These are phyloP conservation scores for Cromileptes altivelis DNA, from an alignment of 2,113 vertebrate genomes.

Conservation along the genomic window DNA sequence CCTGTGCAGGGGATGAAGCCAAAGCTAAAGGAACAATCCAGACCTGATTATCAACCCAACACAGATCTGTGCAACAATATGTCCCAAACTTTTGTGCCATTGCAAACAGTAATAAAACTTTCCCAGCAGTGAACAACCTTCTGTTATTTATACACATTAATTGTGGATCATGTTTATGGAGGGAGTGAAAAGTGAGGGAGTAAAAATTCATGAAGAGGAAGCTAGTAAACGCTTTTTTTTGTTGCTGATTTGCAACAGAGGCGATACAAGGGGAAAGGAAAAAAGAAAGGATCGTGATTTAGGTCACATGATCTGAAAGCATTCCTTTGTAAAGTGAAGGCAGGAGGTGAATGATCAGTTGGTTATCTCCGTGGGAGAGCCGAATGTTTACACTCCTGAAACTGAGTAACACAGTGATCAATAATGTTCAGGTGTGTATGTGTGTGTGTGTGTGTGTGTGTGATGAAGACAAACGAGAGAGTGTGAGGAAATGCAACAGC, in stretches of 20 bases:
- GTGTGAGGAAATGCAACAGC: not conserved
- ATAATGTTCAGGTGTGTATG: slow-evolving; percentile 5
- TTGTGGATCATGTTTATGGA: not conserved
- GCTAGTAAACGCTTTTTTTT: not conserved
- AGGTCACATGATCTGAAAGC: not conserved
- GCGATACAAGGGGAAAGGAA: not conserved
- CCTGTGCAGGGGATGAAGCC: not conserved
- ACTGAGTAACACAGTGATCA: slow-evolving; percentile 57
- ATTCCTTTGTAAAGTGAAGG: slow-evolving; percentile 21
- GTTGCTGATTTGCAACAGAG: not conserved
- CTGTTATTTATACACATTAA: too few relatives aligned
- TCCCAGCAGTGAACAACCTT: not conserved
- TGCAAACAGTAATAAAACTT: slow-evolving; percentile 43
- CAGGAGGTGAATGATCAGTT: slow-evolving; percentile 58
- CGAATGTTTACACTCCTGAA: slow-evolving; percentile 56
- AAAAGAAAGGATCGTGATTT: not conserved
- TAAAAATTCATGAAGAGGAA: not conserved
- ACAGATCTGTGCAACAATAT: not conserved
- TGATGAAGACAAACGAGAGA: slow-evolving; percentile 3
- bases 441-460: slow-evolving; percentile 13
- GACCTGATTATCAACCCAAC: not conserved
- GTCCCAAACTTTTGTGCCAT: not conserved
- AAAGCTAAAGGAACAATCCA: not conserved
- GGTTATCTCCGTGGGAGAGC: slow-evolving; percentile 48
- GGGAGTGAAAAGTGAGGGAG: not conserved